phyloP scores from a whole-genome alignment of 2,797 vertebrate species.

The Falco concolor region DNA sequence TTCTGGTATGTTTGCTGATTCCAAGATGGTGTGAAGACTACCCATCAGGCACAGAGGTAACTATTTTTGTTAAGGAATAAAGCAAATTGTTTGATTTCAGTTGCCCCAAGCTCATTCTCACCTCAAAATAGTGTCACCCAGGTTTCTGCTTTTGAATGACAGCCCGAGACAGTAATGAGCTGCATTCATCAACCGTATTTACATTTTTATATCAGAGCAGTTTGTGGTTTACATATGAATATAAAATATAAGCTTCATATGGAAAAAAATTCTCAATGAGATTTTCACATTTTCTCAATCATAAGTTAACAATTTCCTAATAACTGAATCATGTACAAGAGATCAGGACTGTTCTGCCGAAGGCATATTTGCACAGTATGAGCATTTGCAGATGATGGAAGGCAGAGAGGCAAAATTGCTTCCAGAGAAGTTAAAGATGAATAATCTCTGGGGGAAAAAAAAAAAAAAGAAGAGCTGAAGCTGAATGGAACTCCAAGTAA shows the following conservation, averaged over 20 bases:
- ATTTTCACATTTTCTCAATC: background rate
- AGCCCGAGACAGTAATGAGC: background rate
- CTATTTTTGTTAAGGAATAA: background rate
- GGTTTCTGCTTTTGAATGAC: background rate
- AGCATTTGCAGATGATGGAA: background rate
- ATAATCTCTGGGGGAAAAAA: background rate
- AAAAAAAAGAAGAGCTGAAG: background rate
- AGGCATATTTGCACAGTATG: background rate
- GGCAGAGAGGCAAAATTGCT: background rate
- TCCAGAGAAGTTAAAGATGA: background rate
- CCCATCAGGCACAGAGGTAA: background rate
- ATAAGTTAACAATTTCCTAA: background rate
- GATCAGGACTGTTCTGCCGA: rapidly evolving
- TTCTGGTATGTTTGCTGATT: background rate
- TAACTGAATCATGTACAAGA: background rate
- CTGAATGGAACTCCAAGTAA: background rate
- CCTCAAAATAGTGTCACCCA: background rate
- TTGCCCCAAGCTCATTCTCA: background rate
- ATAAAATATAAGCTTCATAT: background rate
- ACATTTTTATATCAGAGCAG: background rate
- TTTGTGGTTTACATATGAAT: background rate
- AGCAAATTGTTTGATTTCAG: background rate
- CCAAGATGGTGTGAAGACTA: background rate
- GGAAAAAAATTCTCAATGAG: background rate
- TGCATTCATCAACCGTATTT: background rate